Conservation (phyloP, 1,140 invertebrate species). For the Drosophila pruinosa region DNA sequence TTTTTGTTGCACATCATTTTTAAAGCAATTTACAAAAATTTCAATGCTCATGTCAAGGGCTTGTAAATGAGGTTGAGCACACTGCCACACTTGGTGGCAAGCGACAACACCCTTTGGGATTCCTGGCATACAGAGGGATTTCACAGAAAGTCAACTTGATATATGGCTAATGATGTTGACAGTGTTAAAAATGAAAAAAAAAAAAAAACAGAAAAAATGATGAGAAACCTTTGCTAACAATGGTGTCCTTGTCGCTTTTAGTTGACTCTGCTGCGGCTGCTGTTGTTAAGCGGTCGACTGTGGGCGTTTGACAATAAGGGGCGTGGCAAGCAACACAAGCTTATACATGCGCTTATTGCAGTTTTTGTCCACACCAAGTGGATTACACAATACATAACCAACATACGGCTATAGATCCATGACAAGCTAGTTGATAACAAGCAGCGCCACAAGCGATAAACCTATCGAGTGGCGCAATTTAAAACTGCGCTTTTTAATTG, state of each 20-base stretch:
- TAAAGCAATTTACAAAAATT: slow-evolving; percentile 3
- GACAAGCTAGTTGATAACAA: background rate
- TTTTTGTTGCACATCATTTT: background rate
- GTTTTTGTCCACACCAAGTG: background rate
- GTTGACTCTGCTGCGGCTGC: background rate
- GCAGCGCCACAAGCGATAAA: background rate
- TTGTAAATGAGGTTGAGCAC: slow-evolving; percentile 27
- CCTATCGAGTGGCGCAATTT: background rate
- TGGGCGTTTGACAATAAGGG: background rate
- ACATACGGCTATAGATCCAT: too few relatives aligned
- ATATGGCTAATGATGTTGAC: slow-evolving; percentile 75
- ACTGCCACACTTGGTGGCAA: background rate
- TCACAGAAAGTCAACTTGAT: slow-evolving; percentile 57
- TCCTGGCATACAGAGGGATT: slow-evolving; percentile 17
- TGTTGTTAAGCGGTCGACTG: background rate
- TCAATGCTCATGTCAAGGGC: slow-evolving; percentile 10
- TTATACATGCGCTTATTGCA: slow-evolving; percentile 60
- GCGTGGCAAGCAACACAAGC: slow-evolving; percentile 52
- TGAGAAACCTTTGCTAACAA: slow-evolving; percentile 42
- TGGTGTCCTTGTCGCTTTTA: slow-evolving; percentile 6
- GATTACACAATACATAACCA: background rate
- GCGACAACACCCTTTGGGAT: slow-evolving; percentile 24
- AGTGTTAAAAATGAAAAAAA: background rate
- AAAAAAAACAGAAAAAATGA: background rate
- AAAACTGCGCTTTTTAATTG: too few relatives aligned